Base-by-base conservation (phyloP, 2,888 invertebrate species). In the Parnassius apollo region DNA sequence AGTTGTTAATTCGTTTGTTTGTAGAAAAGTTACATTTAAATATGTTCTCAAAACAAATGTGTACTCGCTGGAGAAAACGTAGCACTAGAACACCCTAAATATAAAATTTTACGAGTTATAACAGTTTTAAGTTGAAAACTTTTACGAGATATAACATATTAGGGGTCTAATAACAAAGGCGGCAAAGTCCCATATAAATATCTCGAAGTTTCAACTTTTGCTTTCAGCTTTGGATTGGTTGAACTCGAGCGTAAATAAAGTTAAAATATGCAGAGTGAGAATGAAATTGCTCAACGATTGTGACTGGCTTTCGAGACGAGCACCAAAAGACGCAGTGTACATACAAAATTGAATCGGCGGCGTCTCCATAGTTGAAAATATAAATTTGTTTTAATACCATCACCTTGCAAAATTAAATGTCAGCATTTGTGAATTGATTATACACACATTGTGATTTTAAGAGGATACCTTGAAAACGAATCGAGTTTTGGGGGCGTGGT, bases 1-100 rank as follows among this genome's bases (percentile, higher is more conserved):
- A 62, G 54, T 54, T 62, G 62, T 54, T 62, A 62, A 62, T 62
- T 58, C 44, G 62, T 50, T 53, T 62, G 50, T 62, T 62, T 62
- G 62, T 9, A 18, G 50, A 62, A 58, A 58, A 48, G 62, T 58
- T 54, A 62, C 4, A 44, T 54, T 54, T 54, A 50, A 62, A 62
- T 62, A 55, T 13, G 49, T 54, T 62, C 44, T 58, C 45, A 54
- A 62, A 58, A 55, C 55, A 61, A 51, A 46, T 9, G 8, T 18
- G 12, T 46, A 46, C n/a, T 46, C 7, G 46, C 46, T 11, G 12
- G 7, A 4, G 46, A 46, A 46, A 49, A 13, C 9, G 13, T 13
- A 13, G 13, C 7, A 49, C 7, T 13, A 35, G 35, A 35, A 35
- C 35, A 35, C 35, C 35, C 35, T 35, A 35, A 35, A 35, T 35